Conservation (phyloP, 1,140 invertebrate species). For the Battus philenor region DNA sequence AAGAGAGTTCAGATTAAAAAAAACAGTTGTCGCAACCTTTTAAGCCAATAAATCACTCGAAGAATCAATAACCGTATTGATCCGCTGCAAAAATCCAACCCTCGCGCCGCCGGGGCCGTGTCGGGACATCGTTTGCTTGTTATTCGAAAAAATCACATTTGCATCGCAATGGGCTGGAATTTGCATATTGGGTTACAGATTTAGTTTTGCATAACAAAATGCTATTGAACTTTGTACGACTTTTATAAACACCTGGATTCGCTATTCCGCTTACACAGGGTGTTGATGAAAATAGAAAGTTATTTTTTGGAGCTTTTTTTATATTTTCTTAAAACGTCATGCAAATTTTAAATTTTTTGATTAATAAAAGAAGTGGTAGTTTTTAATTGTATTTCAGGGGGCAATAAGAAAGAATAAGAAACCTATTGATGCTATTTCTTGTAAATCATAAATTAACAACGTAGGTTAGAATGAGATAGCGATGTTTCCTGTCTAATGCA, state of each 20-base stretch:
- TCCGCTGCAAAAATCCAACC: constrained; percentile 40
- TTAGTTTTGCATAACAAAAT: constrained; percentile 58
- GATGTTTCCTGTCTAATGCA: too few relatives aligned
- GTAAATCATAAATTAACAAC: too few relatives aligned
- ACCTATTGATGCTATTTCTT: too few relatives aligned
- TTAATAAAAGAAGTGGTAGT: too few relatives aligned
- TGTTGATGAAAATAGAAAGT: constrained; percentile 11
- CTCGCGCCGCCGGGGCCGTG: constrained; percentile 24
- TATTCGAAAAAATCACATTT: constrained; percentile 36
- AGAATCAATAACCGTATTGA: constrained; percentile 63
- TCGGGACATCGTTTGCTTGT: constrained; percentile 25
- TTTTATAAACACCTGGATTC: constrained; percentile 34
- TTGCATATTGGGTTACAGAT: constrained; percentile 64
- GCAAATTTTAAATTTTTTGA: too few relatives aligned
- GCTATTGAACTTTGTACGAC: constrained; percentile 24
- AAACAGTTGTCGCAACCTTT: background rate
- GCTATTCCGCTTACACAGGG: constrained; percentile 21
- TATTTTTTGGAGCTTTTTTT: too few relatives aligned
- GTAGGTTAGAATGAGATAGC: too few relatives aligned
- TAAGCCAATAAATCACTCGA: constrained; percentile 65
- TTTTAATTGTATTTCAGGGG: too few relatives aligned
- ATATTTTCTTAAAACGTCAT: too few relatives aligned
- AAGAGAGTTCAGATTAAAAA: background rate
- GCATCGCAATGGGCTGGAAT: constrained; percentile 43
- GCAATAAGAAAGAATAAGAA: too few relatives aligned